Percentiles rank a stretch among this genome's conserved stretches.
phyloP scores from a whole-genome alignment of 2,113 vertebrate species.

The Tupaia tana region DNA sequence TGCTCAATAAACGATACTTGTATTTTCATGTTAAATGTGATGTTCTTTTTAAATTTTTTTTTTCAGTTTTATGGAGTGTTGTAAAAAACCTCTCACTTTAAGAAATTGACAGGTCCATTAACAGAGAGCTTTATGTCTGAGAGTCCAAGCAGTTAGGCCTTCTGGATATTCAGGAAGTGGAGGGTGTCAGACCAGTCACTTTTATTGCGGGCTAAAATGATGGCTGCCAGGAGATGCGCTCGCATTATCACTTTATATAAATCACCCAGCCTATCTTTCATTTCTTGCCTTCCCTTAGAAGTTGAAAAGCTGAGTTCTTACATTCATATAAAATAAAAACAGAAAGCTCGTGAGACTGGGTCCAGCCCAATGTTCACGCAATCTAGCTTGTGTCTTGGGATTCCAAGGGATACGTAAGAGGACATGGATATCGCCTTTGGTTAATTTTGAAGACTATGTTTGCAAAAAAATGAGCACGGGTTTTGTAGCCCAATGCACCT shows the following conservation, averaged over 20 bases:
- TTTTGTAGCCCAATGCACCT: neutral
- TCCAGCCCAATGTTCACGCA: neutral
- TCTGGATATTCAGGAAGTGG: slow-evolving; percentile 78
- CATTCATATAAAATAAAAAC: slow-evolving; percentile 64
- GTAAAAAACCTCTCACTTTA: slow-evolving; percentile 79
- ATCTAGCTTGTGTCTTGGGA: slow-evolving; percentile 2
- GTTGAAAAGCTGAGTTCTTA: slow-evolving; percentile 61
- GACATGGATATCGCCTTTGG: neutral
- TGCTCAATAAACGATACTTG: slow-evolving; percentile 28
- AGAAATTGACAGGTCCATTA: slow-evolving; percentile 81
- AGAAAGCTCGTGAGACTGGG: slow-evolving; percentile 37
- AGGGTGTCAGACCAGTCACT: slow-evolving; percentile 77
- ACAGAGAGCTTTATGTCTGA: slow-evolving; percentile 75
- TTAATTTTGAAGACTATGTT: slow-evolving; percentile 24
- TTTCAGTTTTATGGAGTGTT: slow-evolving; percentile 68
- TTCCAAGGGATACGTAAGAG: slow-evolving; percentile 1
- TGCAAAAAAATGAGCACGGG: neutral
- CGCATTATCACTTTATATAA: slow-evolving; percentile 74
- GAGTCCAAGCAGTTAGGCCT: slow-evolving; percentile 71
- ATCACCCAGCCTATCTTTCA: slow-evolving; percentile 75
- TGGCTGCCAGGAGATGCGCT: slow-evolving; percentile 71
- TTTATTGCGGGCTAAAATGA: slow-evolving; percentile 77
- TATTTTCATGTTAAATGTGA: slow-evolving; percentile 64
- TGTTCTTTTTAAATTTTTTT: slow-evolving; percentile 73
- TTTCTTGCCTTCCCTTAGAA: slow-evolving; percentile 69